Evolutionary conservation across 2,113 vertebrate genomes (phyloP).

Genomic region (Microcebus griseorufus): DNA sequence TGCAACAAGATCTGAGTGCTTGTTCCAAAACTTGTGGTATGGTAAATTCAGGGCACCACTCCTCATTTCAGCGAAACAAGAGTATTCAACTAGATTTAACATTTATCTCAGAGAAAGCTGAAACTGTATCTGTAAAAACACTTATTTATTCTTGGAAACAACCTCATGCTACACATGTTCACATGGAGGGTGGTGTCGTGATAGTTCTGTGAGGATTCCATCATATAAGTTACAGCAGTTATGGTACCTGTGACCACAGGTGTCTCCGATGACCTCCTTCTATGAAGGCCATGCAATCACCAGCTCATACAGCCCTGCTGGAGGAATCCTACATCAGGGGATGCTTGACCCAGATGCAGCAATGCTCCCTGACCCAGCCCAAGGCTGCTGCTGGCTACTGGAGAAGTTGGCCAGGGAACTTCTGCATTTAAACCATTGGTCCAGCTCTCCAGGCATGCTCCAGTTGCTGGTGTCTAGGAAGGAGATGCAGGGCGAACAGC

Average conservation of each 20-base stretch:
- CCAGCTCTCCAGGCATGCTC: constrained; percentile 76
- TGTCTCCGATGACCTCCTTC: accelerated
- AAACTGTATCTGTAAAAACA: not conserved
- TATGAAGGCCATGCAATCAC: accelerated
- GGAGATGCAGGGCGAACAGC: constrained; percentile 72
- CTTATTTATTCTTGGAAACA: not conserved
- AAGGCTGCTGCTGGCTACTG: constrained; percentile 86
- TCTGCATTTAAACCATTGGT: constrained; percentile 69
- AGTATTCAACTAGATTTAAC: not conserved
- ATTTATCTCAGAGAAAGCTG: not conserved
- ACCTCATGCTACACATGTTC: not conserved
- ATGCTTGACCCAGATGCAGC: constrained; percentile 74
- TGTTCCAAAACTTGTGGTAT: not conserved
- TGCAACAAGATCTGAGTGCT: not conserved
- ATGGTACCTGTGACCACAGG: too few relatives aligned
- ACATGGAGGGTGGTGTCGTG: too few relatives aligned
- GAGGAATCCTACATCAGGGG: not conserved
- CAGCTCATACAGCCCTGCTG: too few relatives aligned
- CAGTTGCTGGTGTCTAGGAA: constrained; percentile 73
- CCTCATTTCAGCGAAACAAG: not conserved
- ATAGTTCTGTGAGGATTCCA: too few relatives aligned
- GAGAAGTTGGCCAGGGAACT: constrained; percentile 85
- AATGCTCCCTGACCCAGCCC: constrained; percentile 84
- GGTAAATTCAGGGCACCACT: not conserved
- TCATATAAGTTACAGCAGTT: too few relatives aligned